Base-by-base conservation (phyloP, 2,888 invertebrate genomes). In the Agelastica alni region DNA sequence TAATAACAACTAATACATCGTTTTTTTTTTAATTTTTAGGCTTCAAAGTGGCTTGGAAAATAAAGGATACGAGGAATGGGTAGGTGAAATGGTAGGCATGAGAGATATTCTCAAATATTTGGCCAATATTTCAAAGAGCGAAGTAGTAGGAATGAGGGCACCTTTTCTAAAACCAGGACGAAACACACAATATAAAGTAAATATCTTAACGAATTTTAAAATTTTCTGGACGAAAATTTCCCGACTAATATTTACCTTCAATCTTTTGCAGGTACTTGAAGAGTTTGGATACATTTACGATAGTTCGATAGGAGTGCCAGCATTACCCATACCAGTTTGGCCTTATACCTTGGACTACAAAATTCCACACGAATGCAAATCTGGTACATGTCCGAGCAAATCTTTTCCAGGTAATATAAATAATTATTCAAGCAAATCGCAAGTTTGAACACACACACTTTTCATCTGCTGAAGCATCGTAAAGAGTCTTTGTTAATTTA, bases 261-360 rank as follows among this genome's bases (percentile, higher is more conserved):
- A 7, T 54, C 51, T 37, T 42, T 70, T 69, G 36, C 68, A 91
- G 89, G 91, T 96, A 56, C 80, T 97, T 68, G 89, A 93, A 80
- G 94, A 95, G 76, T 94, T 93, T 73, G 92, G 91, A 4, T 94
- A 90, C 76, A 90, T 93, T 68, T 96, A 94, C 76, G 95, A 96
- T 76, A 93, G 94, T 72, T 94, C 94, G 2, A 85, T 95, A 66
- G 91, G 93, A 51, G 90, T 89, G 46, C 93, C 93, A 0, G 90
- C 93, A 6, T 75, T 85, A 6, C 81, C 86, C 46, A 82, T 89
- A 12, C 93, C 93, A 7, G 85, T 92, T 47, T 96, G 96, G 96
- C 96, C 96, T 0, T 96, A 96, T 78, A 96, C 96, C 0, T 81
- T 96, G 34, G 95, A 96, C 77, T 93, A 88, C 78, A 92, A 92